Percentiles rank a stretch among this genome's conserved stretches.
Evolutionary conservation across 2,113 vertebrate genomes (phyloP).

Genomic region (Cyanoramphus novaezelandiae): DNA sequence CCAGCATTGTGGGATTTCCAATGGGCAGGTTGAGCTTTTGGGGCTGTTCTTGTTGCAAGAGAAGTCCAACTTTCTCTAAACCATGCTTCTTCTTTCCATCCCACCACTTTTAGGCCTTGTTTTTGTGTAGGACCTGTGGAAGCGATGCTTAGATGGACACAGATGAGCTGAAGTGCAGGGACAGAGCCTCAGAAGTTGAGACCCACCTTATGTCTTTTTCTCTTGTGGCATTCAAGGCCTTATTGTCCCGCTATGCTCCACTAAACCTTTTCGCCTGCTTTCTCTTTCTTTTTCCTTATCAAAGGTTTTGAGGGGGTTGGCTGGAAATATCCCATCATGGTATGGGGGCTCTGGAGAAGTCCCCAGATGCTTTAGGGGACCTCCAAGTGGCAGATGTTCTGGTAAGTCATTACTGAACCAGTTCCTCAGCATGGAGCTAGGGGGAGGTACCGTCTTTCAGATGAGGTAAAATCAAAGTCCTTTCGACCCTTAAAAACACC

Average conservation of each 20-base stretch:
- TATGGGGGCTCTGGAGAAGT: not conserved
- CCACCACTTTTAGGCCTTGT: not conserved
- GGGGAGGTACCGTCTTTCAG: constrained; percentile 19
- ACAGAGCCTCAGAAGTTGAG: not conserved
- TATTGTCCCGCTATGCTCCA: not conserved
- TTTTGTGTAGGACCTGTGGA: not conserved
- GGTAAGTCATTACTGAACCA: not conserved
- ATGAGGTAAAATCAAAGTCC: not conserved
- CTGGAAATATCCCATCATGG: not conserved
- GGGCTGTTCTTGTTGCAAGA: not conserved
- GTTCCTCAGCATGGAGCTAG: constrained; percentile 30
- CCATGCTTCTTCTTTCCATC: not conserved
- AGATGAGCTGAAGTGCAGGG: not conserved
- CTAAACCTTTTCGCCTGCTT: not conserved
- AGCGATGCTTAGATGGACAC: not conserved
- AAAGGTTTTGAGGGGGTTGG: accelerated
- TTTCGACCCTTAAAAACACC: not conserved
- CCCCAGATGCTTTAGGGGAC: not conserved
- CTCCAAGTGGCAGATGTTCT: not conserved
- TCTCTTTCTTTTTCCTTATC: not conserved
- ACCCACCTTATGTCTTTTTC: not conserved
- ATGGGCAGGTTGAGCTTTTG: not conserved
- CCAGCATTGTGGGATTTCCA: not conserved
- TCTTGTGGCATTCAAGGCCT: not conserved
- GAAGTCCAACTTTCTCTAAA: not conserved